A percentile compares a stretch with the other conserved stretches of the same genome.
Conservation (phyloP, 1,140 invertebrate genomes). For the Antheraea mylitta region DNA sequence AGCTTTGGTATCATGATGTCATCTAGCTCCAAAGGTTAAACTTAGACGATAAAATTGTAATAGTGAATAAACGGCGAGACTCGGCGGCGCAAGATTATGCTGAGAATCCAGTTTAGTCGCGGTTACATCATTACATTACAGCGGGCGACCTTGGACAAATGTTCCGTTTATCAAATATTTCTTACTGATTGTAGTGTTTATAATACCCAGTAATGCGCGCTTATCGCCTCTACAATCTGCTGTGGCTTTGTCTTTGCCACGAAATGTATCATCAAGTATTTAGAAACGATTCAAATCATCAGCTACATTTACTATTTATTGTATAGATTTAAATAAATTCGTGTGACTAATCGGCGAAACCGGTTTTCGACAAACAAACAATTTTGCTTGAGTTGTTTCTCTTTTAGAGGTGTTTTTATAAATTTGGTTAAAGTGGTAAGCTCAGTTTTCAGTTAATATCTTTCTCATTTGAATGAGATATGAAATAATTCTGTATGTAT, state of each 20-base stretch:
- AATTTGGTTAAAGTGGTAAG: background rate
- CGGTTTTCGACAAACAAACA: conserved; percentile 16
- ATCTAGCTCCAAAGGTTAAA: conserved; percentile 35
- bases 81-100: background rate
- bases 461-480: background rate
- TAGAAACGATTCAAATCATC: conserved; percentile 5
- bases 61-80: background rate
- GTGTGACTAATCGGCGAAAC: conserved; percentile 15
- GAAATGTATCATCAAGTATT: conserved; percentile 1
- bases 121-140: conserved; percentile 55
- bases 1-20: conserved; percentile 46
- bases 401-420: background rate
- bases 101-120: conserved; percentile 34
- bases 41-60: background rate
- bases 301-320: conserved; percentile 15
- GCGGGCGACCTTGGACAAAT: conserved; percentile 47
- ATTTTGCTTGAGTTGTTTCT: background rate
- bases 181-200: conserved; percentile 34
- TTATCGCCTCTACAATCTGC: conserved; percentile 26
- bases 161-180: conserved; percentile 50
- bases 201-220: conserved; percentile 20
- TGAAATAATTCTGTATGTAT: background rate
- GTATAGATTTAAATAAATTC: conserved; percentile 14
- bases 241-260: conserved; percentile 8
- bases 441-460: background rate